Evolutionary conservation across 1,140 invertebrate species (phyloP).

Genomic region (Leptonema lineaticorne): DNA sequence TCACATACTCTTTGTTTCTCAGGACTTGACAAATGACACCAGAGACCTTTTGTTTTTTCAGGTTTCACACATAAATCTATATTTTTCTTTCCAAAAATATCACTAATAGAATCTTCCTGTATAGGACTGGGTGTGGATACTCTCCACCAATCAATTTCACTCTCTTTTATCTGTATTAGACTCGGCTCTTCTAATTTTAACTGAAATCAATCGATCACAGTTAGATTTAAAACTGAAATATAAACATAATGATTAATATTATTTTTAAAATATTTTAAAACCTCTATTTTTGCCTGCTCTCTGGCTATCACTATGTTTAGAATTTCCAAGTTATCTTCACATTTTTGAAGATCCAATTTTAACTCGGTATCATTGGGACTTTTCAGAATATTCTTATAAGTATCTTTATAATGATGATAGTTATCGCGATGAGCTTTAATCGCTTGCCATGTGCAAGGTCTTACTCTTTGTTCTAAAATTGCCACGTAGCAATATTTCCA

Average conservation of each 20-base stretch:
- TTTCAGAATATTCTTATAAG: slow-evolving; percentile 71
- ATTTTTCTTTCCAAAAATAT: slow-evolving; percentile 32
- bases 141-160: slow-evolving; percentile 57
- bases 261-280: slow-evolving; percentile 41
- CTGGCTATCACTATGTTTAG: slow-evolving; percentile 76
- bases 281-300: slow-evolving; percentile 75
- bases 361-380: slow-evolving; percentile 73
- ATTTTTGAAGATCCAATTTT: slow-evolving; percentile 70
- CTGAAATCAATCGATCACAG: slow-evolving; percentile 46
- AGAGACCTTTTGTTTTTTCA: slow-evolving; percentile 59
- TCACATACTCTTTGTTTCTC: slow-evolving; percentile 66
- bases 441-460: slow-evolving; percentile 72
- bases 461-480: slow-evolving; percentile 70
- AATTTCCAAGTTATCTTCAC: slow-evolving; percentile 73
- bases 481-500: slow-evolving; percentile 78
- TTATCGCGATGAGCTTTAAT: slow-evolving; percentile 69
- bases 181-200: slow-evolving; percentile 60
- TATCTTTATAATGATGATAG: slow-evolving; percentile 71
- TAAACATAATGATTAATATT: neutral
- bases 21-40: slow-evolving; percentile 66
- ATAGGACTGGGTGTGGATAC: slow-evolving; percentile 45
- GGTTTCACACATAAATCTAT: slow-evolving; percentile 46
- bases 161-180: slow-evolving; percentile 55
- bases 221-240: neutral
- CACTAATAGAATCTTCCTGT: slow-evolving; percentile 43